phyloP scores from a whole-genome alignment of 2,797 vertebrate genomes.

The Oceanodroma leucorhoa region DNA sequence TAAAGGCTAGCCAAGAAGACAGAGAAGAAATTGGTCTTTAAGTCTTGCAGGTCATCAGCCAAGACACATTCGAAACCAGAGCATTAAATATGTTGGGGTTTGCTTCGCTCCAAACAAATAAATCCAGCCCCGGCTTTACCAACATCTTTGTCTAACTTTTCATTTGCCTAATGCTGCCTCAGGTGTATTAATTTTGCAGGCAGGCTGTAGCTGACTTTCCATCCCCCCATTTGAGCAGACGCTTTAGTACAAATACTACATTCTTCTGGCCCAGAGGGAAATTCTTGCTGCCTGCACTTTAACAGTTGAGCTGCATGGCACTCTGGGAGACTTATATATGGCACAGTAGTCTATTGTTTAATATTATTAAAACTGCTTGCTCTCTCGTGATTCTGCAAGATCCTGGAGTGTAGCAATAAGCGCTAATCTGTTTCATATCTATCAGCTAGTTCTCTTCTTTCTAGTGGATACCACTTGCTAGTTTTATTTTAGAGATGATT shows the following conservation, averaged over 20 bases:
- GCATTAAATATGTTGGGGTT: neutral
- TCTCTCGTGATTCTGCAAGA: conserved; percentile 27
- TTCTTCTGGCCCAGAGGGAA: conserved; percentile 53
- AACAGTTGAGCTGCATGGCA: neutral
- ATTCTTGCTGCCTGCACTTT: conserved; percentile 51
- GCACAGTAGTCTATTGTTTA: conserved; percentile 64
- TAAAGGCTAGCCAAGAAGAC: neutral
- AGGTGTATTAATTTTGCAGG: conserved; percentile 32
- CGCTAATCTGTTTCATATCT: neutral
- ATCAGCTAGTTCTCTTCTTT: neutral
- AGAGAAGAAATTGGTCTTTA: neutral
- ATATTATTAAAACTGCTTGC: conserved; percentile 24
- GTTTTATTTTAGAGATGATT: neutral
- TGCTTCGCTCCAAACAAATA: neutral
- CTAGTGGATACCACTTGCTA: neutral
- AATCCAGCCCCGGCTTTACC: neutral
- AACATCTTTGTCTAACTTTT: neutral
- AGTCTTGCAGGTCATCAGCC: neutral
- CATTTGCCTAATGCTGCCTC: neutral
- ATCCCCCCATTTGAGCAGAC: neutral
- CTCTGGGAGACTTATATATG: conserved; percentile 52
- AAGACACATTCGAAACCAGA: neutral
- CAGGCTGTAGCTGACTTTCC: conserved; percentile 7
- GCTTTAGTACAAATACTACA: conserved; percentile 41
- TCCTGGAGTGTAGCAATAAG: neutral